These are phyloP conservation scores for Macropus fuliginosus DNA, from an alignment of 2,797 vertebrate species.

Conservation along the genomic window DNA sequence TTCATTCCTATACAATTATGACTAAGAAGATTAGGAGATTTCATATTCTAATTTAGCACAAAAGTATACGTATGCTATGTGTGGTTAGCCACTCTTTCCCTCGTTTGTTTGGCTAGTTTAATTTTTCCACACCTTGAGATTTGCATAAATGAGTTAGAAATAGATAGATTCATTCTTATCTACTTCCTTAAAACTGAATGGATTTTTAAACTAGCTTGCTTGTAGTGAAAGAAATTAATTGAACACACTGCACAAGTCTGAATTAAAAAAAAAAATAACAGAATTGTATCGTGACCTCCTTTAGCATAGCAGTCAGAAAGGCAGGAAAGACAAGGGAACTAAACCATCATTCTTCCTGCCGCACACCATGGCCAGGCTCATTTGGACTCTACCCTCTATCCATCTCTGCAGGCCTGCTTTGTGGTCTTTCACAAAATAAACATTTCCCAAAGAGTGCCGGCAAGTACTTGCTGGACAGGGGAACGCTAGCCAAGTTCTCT, in stretches of 20 bases:
- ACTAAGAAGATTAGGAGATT: slow-evolving; percentile 19
- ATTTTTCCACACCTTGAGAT: neutral
- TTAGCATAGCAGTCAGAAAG: slow-evolving; percentile 60
- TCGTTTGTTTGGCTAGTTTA: neutral
- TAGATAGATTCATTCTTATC: neutral
- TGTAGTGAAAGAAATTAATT: neutral
- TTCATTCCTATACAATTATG: slow-evolving; percentile 2
- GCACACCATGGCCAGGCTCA: slow-evolving; percentile 57
- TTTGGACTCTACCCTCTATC: slow-evolving; percentile 60
- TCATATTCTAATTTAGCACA: slow-evolving; percentile 18
- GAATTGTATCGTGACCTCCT: slow-evolving; percentile 19
- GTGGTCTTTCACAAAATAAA: slow-evolving; percentile 80
- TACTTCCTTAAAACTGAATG: neutral
- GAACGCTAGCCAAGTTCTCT: slow-evolving; percentile 79
- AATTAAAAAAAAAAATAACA: slow-evolving; percentile 25
- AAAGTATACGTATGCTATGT: slow-evolving; percentile 2
- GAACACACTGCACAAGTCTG: slow-evolving; percentile 16
- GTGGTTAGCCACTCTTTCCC: neutral
- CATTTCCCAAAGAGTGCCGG: slow-evolving; percentile 81
- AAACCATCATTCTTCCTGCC: slow-evolving; percentile 60
- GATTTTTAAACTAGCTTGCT: neutral
- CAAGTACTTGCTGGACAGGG: slow-evolving; percentile 77
- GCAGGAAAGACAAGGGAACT: slow-evolving; percentile 61
- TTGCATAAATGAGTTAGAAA: neutral
- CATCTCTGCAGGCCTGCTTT: slow-evolving; percentile 64